phyloP scores from a whole-genome alignment of 2,888 invertebrate genomes.

The Brachynemurus nebulosus region DNA sequence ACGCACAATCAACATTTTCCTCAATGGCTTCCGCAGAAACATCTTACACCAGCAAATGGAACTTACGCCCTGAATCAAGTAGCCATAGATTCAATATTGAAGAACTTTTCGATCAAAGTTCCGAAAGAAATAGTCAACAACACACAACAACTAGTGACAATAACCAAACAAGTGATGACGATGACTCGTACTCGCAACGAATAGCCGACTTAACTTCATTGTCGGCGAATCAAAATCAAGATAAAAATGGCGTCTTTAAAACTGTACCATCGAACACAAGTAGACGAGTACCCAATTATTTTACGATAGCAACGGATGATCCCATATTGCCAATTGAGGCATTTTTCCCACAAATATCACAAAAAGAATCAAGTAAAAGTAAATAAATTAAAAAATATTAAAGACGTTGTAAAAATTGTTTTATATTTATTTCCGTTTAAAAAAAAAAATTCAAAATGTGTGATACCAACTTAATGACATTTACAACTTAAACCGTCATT shows the following conservation, averaged over 20 bases:
- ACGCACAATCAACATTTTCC: slow-evolving; percentile 9
- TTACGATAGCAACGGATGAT: slow-evolving; percentile 64
- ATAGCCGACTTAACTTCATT: slow-evolving; percentile 55
- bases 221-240: slow-evolving; percentile 56
- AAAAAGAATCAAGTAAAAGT: slow-evolving; percentile 36
- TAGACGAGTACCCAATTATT: slow-evolving; percentile 50
- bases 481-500: too few species aligned
- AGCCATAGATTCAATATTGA: slow-evolving; percentile 9
- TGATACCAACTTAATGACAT: too few species aligned
- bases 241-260: slow-evolving; percentile 57
- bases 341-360: slow-evolving; percentile 59
- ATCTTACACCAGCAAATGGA: neutral
- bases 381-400: too few species aligned
- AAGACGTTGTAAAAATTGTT: too few species aligned
- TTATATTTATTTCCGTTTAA: too few species aligned
- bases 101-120: slow-evolving; percentile 8
- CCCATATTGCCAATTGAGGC: slow-evolving; percentile 69
- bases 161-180: slow-evolving; percentile 31
- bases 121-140: too few species aligned
- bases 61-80: slow-evolving; percentile 12
- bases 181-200: slow-evolving; percentile 40
- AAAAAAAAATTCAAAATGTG: too few species aligned
- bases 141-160: too few species aligned
- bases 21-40: slow-evolving; percentile 9
- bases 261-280: slow-evolving; percentile 45